These are phyloP conservation scores for Fissipunctia ypsillon DNA, from an alignment of 2,888 invertebrate genomes.

Conservation along the genomic window DNA sequence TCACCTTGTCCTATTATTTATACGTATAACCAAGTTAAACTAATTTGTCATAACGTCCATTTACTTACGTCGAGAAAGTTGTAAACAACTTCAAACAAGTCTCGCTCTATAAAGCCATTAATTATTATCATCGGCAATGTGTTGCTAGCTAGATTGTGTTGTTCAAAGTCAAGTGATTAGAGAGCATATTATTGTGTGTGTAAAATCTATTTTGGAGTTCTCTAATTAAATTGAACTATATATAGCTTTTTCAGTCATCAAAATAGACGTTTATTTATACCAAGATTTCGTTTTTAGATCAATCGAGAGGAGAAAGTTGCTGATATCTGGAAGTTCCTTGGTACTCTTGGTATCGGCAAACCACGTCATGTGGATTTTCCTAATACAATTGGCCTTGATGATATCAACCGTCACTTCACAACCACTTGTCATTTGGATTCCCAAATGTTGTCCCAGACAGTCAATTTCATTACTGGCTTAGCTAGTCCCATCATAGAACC, in stretches of 20 bases:
- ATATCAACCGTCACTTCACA: too few species aligned
- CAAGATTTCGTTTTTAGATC: slow-evolving; percentile 1
- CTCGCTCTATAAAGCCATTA: slow-evolving; percentile 58
- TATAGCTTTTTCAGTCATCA: background rate
- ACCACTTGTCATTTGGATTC: too few species aligned
- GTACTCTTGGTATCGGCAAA: too few species aligned
- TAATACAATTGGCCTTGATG: too few species aligned
- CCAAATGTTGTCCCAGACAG: too few species aligned
- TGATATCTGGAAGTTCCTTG: too few species aligned
- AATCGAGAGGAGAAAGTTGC: too few species aligned
- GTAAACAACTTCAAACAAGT: slow-evolving; percentile 59
- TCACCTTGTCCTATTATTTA: slow-evolving; percentile 58
- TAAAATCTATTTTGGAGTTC: background rate
- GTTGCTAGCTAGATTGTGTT: slow-evolving; percentile 22
- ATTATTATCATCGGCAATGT: slow-evolving; percentile 50
- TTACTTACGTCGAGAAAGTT: slow-evolving; percentile 62
- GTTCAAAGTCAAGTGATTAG: slow-evolving; percentile 14
- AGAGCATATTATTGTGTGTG: background rate
- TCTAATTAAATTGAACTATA: background rate
- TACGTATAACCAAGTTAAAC: slow-evolving; percentile 60
- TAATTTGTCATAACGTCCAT: slow-evolving; percentile 66
- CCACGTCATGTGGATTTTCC: too few species aligned
- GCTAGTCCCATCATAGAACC: too few species aligned
- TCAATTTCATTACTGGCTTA: too few species aligned
- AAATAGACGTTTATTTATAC: background rate